Evolutionary conservation across 2,888 invertebrate species (phyloP), one percentile per base, ranked within the genome.

Genomic region (Aspidiotus rigidus): DNA sequence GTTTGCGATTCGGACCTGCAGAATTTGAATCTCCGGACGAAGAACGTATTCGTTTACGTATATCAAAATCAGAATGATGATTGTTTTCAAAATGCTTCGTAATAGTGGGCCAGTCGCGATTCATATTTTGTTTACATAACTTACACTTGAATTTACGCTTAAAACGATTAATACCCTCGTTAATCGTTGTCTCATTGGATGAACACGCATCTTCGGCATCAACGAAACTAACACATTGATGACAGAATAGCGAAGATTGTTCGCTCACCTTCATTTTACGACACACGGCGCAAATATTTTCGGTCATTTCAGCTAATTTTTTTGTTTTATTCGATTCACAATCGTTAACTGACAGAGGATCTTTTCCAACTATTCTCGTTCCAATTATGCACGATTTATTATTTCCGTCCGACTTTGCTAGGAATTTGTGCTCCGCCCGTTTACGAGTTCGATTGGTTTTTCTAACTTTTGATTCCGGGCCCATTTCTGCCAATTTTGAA

Each of bases 271-370:
- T 59, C 13, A 60, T 59, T 13, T 59, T 59, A 15, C 60, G 67
- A 39, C 67, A 67, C 67, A 67, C 60, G 0, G 60, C 60, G 53
- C 67, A 67, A 13, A 57, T 42, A 40, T 67, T 67, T n/a, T 49
- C 53, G 41, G 56, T 67, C n/a, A 60, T 59, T 40, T 60, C 53
- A 40, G 39, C 49, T 39, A 53, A 17, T n/a, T 59, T 40, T 40
- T 67, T 67, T 28, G 69, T 61, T 64, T 69, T 69, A 17, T 69
- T 64, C 9, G 63, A 41, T 64, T 72, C 70, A 55, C 64, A 71
- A 3, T 66, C 71, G 39, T 72, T 71, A 42, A 72, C 41, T 17
- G 69, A 70, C 10, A 71, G 64, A 3, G 71, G 71, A 62, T 71
- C 71, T 62, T 70, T 69, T 63, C 64, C 71, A 17, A 7, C 42